Base-by-base conservation (phyloP, 1,140 invertebrate genomes). In the Diorhabda carinulata region DNA sequence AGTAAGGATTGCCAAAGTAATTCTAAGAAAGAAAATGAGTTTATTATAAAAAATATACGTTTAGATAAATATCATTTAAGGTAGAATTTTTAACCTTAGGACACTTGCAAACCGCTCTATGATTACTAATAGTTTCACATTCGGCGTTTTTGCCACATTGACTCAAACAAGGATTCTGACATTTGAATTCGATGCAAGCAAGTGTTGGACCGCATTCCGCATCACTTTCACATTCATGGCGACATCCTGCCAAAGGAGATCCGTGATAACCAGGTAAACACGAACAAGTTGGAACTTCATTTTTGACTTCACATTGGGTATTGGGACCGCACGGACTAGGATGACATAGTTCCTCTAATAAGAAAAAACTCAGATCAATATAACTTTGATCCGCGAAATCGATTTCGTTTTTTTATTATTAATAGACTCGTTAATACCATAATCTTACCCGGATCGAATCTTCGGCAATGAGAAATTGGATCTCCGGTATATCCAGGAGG, bases 61-160 rank as follows among this genome's bases (percentile, higher is more conserved):
- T 4, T 9, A 44, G 63, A 43, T 8, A 64, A 52, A 52, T 47
- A 64, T 47, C n/a, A 25, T 44, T 64, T 64, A 67, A 52, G 68
- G 64, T 25, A 42, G 61, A 63, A 44, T 9, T 43, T 72, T 80
- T 82, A 78, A 92, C 91, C 74, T 87, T 88, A 5, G 92, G 92
- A 77, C 93, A 95, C 72, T 88, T 89, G 81, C 94, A 96, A 61
- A 90, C 85, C 3, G 92, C 88, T 66, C 88, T 86, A 79, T 96
- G 93, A 73, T 90, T 90, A 44, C 85, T 74, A 2, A 92, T 91
- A 1, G 83, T 83, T 63, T 90, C 86, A 77, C 94, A 96, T 69
- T 91, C 87, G 2, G 94, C 93, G 64, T 88, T 90, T 9, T 87
- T 83, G 4, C 92, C 94, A 76, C 93, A 96, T 70, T 91, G 87